Conservation (phyloP, 1,140 invertebrate genomes). For the Paraescarpia echinospica region DNA sequence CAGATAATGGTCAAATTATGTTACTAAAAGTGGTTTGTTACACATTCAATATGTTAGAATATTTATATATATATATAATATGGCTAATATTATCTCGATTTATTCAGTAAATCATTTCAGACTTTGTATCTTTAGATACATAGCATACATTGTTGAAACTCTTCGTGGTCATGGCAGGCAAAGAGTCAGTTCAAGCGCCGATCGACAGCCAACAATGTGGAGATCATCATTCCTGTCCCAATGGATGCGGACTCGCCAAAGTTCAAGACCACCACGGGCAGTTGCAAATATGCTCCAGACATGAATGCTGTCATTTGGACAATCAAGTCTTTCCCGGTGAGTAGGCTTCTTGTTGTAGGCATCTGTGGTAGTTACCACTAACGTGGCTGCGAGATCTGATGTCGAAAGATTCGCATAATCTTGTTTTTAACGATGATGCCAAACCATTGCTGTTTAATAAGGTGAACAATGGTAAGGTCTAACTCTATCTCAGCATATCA, state of each 20-base stretch:
- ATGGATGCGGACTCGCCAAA: conserved; percentile 97
- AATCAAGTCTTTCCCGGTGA: conserved; percentile 95
- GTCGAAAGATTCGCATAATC: too few relatives aligned
- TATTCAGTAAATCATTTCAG: neutral
- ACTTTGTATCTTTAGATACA: neutral
- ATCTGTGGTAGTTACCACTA: neutral
- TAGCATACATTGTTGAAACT: neutral
- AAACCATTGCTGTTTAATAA: too few relatives aligned
- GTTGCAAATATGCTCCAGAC: conserved; percentile 96
- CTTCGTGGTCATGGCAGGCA: conserved; percentile 62
- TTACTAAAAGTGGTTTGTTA: too few relatives aligned
- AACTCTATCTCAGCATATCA: neutral
- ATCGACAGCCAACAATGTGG: conserved; percentile 98
- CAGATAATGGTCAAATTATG: too few relatives aligned
- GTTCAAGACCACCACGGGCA: conserved; percentile 98
- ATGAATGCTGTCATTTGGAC: conserved; percentile 98
- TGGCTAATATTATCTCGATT: neutral
- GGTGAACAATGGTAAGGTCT: neutral
- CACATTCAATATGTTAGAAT: neutral
- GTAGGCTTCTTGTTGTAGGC: conserved; percentile 30
- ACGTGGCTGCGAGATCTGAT: too few relatives aligned
- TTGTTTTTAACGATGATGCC: too few relatives aligned
- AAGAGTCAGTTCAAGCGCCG: conserved; percentile 98
- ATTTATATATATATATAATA: too few relatives aligned
- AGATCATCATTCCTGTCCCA: conserved; percentile 98